phyloP scores from a whole-genome alignment of 2,797 vertebrate species.

The Labroides dimidiatus region DNA sequence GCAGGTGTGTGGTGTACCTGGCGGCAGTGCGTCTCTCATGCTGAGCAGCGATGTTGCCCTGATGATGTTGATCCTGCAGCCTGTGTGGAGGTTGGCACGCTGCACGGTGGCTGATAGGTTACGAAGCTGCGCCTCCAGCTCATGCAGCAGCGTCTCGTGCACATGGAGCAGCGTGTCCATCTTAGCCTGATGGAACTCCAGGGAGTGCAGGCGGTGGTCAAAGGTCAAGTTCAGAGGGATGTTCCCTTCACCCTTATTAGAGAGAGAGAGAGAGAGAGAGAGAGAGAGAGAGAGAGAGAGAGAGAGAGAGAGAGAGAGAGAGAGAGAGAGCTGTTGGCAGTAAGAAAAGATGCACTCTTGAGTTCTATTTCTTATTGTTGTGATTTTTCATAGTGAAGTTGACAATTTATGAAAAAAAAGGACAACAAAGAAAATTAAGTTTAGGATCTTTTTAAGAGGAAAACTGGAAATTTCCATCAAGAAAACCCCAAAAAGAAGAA shows the following conservation, averaged over 20 bases:
- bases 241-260: conserved; percentile 76
- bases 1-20: conserved; percentile 43
- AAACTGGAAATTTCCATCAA: no score
- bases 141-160: conserved; percentile 80
- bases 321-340: background rate
- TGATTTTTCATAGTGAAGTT: no score
- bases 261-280: background rate
- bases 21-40: conserved; percentile 64
- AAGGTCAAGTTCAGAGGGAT: conserved; percentile 68
- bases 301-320: no score
- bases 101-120: conserved; percentile 80
- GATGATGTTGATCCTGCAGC: conserved; percentile 74
- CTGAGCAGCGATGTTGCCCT: conserved; percentile 46
- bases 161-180: conserved; percentile 80
- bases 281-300: no score
- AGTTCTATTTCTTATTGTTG: no score
- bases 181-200: conserved; percentile 79
- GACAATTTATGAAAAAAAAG: no score
- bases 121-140: conserved; percentile 83
- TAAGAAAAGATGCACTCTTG: no score
- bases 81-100: conserved; percentile 54
- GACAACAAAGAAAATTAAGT: no score
- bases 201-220: conserved; percentile 73
- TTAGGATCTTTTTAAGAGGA: no score
- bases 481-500: no score